Evolutionary conservation across 2,113 vertebrate genomes (phyloP).

Genomic region (Lamprotornis superbus): DNA sequence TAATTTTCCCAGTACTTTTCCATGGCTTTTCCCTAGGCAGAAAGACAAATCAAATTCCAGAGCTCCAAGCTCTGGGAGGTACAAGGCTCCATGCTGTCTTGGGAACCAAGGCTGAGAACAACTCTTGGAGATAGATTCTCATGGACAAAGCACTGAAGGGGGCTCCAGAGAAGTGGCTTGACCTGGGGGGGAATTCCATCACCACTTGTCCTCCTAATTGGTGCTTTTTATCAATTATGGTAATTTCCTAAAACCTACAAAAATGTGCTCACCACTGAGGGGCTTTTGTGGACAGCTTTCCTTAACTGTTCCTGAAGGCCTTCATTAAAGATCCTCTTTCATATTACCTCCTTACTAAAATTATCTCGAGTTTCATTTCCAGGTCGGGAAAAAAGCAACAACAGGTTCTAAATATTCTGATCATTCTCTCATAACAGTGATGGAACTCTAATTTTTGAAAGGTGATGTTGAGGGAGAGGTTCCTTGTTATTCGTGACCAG

Average conservation of each 20-base stretch:
- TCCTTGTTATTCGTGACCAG: too few relatives aligned
- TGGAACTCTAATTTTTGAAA: neutral
- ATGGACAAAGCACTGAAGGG: neutral
- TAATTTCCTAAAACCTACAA: neutral
- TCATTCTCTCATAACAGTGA: neutral
- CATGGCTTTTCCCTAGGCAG: neutral
- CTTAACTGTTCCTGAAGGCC: neutral
- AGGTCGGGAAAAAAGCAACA: too few relatives aligned
- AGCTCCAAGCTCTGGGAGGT: fast-evolving
- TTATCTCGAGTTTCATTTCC: neutral
- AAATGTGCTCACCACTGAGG: too few relatives aligned
- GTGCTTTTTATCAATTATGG: neutral
- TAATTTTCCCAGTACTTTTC: neutral
- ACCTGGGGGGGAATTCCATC: neutral
- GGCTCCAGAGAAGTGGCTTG: too few relatives aligned
- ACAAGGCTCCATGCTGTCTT: fast-evolving
- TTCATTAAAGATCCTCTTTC: neutral
- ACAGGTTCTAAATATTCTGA: neutral
- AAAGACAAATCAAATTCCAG: neutral
- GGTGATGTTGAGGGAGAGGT: neutral
- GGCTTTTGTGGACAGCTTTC: neutral
- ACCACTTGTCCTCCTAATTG: neutral
- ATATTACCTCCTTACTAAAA: neutral
- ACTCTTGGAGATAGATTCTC: neutral
- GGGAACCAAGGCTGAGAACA: neutral